These are phyloP conservation scores for Eubucco bourcierii DNA, from an alignment of 2,113 vertebrate genomes.

Conservation along the genomic window DNA sequence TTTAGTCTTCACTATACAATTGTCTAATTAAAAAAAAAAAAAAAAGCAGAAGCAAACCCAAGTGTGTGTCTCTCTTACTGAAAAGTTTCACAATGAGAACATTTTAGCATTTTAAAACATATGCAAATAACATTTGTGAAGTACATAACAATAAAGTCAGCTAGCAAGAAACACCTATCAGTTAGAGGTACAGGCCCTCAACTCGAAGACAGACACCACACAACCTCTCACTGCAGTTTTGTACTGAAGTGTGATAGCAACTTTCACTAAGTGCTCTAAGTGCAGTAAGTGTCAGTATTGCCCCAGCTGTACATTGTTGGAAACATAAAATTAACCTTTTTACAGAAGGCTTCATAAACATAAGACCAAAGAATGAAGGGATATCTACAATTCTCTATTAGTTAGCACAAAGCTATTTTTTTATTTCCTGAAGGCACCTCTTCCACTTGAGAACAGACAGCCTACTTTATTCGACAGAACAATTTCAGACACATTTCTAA, in stretches of 20 bases:
- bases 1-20: neutral
- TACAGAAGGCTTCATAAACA: neutral
- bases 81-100: neutral
- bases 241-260: accelerated
- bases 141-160: neutral
- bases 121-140: neutral
- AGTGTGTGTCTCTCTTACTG: neutral
- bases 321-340: neutral
- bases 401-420: neutral
- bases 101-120: neutral
- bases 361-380: neutral
- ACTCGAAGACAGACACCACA: neutral
- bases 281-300: neutral
- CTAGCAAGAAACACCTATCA: neutral
- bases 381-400: neutral
- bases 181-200: neutral
- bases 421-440: neutral
- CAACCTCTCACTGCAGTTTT: neutral
- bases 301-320: neutral
- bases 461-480: neutral
- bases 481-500: neutral
- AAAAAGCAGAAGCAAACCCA: neutral
- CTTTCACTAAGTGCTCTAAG: neutral
- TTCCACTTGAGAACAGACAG: neutral
- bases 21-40: neutral